Evolutionary conservation across 1,140 invertebrate genomes (phyloP), one percentile per base, ranked within the genome.

Genomic region (Mactra quadrangularis): DNA sequence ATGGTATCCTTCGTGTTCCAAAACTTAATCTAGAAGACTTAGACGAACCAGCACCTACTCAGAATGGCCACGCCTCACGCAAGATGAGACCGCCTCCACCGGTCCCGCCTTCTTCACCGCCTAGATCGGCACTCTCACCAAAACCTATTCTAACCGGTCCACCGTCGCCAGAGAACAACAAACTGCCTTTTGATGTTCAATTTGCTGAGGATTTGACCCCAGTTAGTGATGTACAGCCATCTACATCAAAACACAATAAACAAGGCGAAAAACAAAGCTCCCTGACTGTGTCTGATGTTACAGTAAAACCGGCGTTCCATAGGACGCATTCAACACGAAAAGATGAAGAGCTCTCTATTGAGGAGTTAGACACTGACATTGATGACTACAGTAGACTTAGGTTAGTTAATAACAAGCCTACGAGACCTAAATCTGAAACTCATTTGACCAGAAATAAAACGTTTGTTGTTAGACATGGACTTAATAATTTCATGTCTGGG

Each of bases 381-480:
- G 77, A 70, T 1, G 57, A 52, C 1, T 53, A 7, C 38, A 71
- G 19, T 47, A 66, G n/a, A 52, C 29, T 41, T 60, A 70, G 77
- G 77, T 81, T 81, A 71, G 77, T 81, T 15, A 47, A 64, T 53
- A 64, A 6, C 19, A 62, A 47, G 22, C 57, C 57, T 19, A 4
- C 15, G 3, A 50, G 76, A 25, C 77, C 77, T 1, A 71, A 71
- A 59, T 81, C 77, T 4, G 75, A 78, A 35, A 41, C 77, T 27
- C 45, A 52, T 62, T 50, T 71, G 19, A 13, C 19, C 4, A 29
- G 77, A 33, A 81, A 64, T 45, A 52, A 50, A 81, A 81, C 77
- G 15, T 81, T 81, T 60, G 52, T 81, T 53, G 66, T 81, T 7
- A 78, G n/a, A 41, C 31, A 33, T 52, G 72, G 72, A 60, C 38